A percentile compares a stretch with the other conserved stretches of the same genome.
Conservation (phyloP, 1,140 invertebrate species). For the Dufourea novaeangliae region DNA sequence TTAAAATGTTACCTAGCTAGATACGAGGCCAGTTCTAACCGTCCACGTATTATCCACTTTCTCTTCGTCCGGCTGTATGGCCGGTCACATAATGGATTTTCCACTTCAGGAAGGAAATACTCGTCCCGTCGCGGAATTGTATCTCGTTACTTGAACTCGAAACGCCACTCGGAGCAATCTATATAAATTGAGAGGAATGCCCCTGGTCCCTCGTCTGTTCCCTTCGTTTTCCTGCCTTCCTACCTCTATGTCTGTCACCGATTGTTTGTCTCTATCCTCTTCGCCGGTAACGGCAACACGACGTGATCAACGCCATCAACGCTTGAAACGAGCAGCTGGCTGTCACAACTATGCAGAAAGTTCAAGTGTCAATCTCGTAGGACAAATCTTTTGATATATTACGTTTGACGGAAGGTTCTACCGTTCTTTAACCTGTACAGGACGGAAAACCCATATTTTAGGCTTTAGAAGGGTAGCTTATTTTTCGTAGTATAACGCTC, state of each 20-base stretch:
- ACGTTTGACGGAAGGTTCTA: too few species aligned
- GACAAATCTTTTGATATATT: neutral
- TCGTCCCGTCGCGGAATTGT: slow-evolving; percentile 26
- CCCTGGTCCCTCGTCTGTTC: neutral
- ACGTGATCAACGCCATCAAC: neutral
- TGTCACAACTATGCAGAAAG: neutral
- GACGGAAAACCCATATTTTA: too few species aligned
- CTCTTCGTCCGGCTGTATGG: neutral
- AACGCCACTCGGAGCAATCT: slow-evolving; percentile 43
- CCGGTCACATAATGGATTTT: slow-evolving; percentile 41
- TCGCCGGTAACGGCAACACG: neutral
- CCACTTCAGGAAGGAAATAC: slow-evolving; percentile 45
- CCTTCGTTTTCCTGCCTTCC: slow-evolving; percentile 2
- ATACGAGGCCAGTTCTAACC: neutral
- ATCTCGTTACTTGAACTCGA: slow-evolving; percentile 45
- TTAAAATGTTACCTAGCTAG: neutral
- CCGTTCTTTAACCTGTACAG: too few species aligned
- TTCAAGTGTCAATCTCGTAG: neutral
- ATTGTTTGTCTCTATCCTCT: slow-evolving; percentile 18
- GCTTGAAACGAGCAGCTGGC: neutral
- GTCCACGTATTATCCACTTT: slow-evolving; percentile 26
- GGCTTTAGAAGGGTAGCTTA: too few species aligned
- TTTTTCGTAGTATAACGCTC: too few species aligned
- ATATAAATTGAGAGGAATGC: slow-evolving; percentile 50
- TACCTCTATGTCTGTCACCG: neutral